Base-by-base conservation (phyloP, 2,797 vertebrate species). In the Syngnathus rostellatus region DNA sequence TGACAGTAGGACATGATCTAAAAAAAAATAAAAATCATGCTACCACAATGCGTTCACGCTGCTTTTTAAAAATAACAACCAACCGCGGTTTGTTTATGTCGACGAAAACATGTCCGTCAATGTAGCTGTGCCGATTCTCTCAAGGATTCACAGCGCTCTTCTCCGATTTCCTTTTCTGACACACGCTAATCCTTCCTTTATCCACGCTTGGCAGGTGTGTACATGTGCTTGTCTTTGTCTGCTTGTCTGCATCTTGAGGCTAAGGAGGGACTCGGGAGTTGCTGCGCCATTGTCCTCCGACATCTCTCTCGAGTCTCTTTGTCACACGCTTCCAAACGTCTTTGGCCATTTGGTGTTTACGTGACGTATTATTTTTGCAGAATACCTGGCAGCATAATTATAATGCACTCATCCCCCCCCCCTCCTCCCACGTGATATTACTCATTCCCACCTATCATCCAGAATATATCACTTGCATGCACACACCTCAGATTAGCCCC, bases 161-260 rank as follows among this genome's bases (percentile, higher is more conserved):
- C 82, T 78, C 62, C 40, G 11, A 72, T 81, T 87, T 88, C 79
- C 73, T 76, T 85, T 88, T 80, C 77, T 86, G 87, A 88, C 77
- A 83, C 80, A 76, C 78, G 85, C 85, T 82, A 87, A 87, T 87
- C 85, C 81, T 67, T 69, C 74, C 83, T 89, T 89, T 89, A 88
- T 89, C 80, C 78, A 73, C 73, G 71, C 83, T 82, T 89, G 86
- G 85, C 87, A 90, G 85, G 83, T 89, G 82, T 75, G 63, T 62
- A 31, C 41, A 55, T 53, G 60, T 60, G 63, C 65, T 58, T 40
- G 31, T 64, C 9, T 64, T 53, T 50, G 63, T 70, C 51, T 64
- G 65, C 53, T 43, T 58, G 25, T 71, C 66, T 54, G 71, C 62
- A 57, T 74, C 63, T 74, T 67, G 80, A 71, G 66, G 70, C 77